Evolutionary conservation across 1,140 invertebrate genomes (phyloP), one percentile per base, ranked within the genome.

Genomic region (Diorhabda carinulata): DNA sequence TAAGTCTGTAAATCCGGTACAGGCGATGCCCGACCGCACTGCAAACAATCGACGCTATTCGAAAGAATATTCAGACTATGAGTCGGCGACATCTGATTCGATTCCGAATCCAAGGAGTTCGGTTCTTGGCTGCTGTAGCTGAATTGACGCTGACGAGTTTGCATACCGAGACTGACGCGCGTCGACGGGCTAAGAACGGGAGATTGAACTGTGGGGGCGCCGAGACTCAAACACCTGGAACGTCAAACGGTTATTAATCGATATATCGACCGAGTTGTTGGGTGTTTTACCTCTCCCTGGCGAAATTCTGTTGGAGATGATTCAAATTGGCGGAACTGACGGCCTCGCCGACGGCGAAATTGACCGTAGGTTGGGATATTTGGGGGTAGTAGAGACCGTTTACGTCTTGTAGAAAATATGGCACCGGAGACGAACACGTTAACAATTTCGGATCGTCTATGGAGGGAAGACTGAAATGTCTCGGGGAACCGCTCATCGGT

Each of bases 41-140:
- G 83, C 70, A 83, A 84, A 66, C 83, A 85, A 70, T 86, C 85
- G n/a, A 83, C 83, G 1, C 83, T 83, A 3, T 80, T 82, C 58
- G 79, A 82, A 68, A 82, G 81, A 57, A 83, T 82, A 25, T 80
- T 82, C 70, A 84, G 82, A 75, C 83, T 82, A 71, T 83, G 83
- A 66, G 80, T 81, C 43, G 85, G 83, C 70, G 85, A 86, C 69
- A 83, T 81, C 47, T 64, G 63, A 76, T 83, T 83, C 0, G 83
- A 79, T 67, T 86, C 86, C 3, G 81, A 82, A 65, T 87, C 86
- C 65, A 87, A 81, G 0, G 87, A 87, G 57, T 87, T 86, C 10
- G 90, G 78, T 52, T 91, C 90, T 3, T 87, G 89, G 76, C 89
- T 91, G 63, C 89, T 87, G 75, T 89, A 91, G 67, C 89, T 89